These are phyloP conservation scores for Hyles vespertilio DNA, from an alignment of 1,140 invertebrate genomes.

Conservation along the genomic window DNA sequence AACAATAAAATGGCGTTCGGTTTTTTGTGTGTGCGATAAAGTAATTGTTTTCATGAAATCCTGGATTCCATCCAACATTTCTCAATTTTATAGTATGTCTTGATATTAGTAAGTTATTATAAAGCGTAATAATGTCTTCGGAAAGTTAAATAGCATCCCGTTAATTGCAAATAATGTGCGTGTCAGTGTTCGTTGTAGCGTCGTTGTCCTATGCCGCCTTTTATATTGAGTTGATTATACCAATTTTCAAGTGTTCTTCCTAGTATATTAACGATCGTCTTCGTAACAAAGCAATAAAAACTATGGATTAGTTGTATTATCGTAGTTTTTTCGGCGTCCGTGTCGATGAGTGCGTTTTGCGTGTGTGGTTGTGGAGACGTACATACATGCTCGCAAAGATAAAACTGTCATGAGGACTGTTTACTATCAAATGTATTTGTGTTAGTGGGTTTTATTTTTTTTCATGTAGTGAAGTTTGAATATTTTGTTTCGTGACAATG, in stretches of 20 bases:
- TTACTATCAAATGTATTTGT: conserved; percentile 66
- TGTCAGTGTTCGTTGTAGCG: conserved; percentile 60
- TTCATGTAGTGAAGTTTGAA: conserved; percentile 33
- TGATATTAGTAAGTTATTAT: conserved; percentile 22
- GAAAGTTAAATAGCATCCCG: conserved; percentile 15
- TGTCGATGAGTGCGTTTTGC: conserved; percentile 60
- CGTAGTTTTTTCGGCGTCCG: conserved; percentile 38
- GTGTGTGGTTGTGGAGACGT: conserved; percentile 68
- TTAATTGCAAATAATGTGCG: conserved; percentile 46
- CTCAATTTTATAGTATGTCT: conserved; percentile 21
- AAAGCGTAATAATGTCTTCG: conserved; percentile 22
- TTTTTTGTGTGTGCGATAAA: conserved; percentile 74
- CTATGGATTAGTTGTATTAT: conserved; percentile 9
- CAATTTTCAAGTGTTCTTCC: conserved; percentile 36
- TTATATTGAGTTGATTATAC: conserved; percentile 52
- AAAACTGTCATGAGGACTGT: conserved; percentile 70
- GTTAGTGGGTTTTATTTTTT: conserved; percentile 56
- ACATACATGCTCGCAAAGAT: conserved; percentile 60
- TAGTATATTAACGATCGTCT: no score
- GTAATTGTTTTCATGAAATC: conserved; percentile 64
- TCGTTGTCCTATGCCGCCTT: conserved; percentile 64
- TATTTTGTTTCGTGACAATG: conserved; percentile 56
- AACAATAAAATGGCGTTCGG: conserved; percentile 76
- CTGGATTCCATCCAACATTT: conserved; percentile 31
- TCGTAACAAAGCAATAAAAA: conserved; percentile 1